Conservation (phyloP, 2,888 invertebrate species). For the Hirtodrosophila cameraria region DNA sequence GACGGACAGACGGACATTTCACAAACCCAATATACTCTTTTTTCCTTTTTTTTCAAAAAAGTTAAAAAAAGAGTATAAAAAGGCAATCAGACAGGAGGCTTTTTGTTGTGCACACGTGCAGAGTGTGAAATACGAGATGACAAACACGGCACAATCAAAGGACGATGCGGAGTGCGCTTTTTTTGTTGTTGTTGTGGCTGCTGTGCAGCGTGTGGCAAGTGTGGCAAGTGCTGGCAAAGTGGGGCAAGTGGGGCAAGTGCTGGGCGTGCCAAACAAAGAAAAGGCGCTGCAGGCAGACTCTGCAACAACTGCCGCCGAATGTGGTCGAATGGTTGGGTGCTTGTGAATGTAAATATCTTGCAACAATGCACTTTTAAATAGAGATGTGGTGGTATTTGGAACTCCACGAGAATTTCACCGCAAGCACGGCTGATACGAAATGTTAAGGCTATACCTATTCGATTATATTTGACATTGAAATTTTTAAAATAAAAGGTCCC, state of each 20-base stretch:
- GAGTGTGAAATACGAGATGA: slow-evolving; percentile 65
- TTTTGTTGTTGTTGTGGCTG: slow-evolving; percentile 15
- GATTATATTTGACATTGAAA: too few relatives aligned
- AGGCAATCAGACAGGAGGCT: slow-evolving; percentile 32
- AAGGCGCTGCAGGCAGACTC: not conserved
- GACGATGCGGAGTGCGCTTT: slow-evolving; percentile 12
- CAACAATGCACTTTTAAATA: too few relatives aligned
- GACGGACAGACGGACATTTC: too few relatives aligned
- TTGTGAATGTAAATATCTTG: too few relatives aligned
- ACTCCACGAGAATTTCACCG: too few relatives aligned
- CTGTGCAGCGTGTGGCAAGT: not conserved
- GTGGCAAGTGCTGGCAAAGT: not conserved
- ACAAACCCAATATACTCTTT: too few relatives aligned
- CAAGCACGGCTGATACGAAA: too few relatives aligned
- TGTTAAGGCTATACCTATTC: too few relatives aligned
- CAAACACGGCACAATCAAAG: slow-evolving; percentile 45
- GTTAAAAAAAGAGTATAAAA: slow-evolving; percentile 3
- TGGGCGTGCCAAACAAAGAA: slow-evolving; percentile 1
- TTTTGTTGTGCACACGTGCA: slow-evolving; percentile 32
- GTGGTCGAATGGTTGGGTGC: not conserved
- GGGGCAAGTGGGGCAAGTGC: not conserved
- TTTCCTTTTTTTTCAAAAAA: too few relatives aligned
- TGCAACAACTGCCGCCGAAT: not conserved
- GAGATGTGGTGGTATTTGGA: too few relatives aligned
- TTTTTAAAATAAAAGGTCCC: too few relatives aligned